These are phyloP conservation scores for Cantharis rustica DNA, from an alignment of 2,888 invertebrate genomes.

Conservation along the genomic window DNA sequence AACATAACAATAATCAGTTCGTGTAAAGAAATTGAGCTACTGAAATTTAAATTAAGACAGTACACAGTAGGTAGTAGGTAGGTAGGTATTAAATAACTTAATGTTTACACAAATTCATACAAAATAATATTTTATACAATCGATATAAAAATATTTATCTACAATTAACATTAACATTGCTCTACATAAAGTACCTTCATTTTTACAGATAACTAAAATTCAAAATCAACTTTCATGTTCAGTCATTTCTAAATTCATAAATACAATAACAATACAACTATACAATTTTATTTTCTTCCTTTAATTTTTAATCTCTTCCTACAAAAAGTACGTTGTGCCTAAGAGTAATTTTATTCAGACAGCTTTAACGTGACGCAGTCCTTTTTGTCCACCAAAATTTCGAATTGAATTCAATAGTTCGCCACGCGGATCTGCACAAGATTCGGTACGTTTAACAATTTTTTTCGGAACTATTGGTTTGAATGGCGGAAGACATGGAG, in stretches of 20 bases:
- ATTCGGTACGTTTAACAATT: constrained; percentile 29
- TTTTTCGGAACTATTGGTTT: constrained; percentile 44
- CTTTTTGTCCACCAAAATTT: constrained; percentile 64
- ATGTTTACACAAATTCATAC: background rate
- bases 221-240: background rate
- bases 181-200: background rate
- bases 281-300: background rate
- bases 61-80: background rate
- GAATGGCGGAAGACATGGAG: constrained; percentile 51
- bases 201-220: background rate
- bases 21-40: background rate
- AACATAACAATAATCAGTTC: constrained; percentile 5
- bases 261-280: background rate
- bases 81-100: background rate
- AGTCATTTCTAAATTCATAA: background rate
- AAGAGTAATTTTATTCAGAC: background rate
- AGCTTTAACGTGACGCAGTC: constrained; percentile 47
- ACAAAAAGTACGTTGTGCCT: background rate
- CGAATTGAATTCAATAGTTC: constrained; percentile 73
- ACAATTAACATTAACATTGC: background rate
- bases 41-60: constrained; percentile 1
- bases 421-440: constrained; percentile 63
- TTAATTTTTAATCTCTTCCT: too few relatives aligned
- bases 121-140: constrained; percentile 8
- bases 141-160: constrained; percentile 10